Base-by-base conservation (phyloP, 2,888 invertebrate species). In the Parochlus steinenii region DNA sequence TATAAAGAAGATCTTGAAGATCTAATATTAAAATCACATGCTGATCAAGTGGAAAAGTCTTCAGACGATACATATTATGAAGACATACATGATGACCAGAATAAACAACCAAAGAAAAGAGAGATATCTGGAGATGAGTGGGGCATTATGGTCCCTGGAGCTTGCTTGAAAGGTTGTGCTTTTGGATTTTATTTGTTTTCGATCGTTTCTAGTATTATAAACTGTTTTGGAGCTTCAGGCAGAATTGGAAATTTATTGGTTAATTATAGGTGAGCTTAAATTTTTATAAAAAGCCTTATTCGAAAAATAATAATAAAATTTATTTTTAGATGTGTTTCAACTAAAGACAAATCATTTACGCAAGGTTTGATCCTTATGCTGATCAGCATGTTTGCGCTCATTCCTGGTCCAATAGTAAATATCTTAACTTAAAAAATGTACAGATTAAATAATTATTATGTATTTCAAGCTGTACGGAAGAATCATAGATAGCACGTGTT, bases 401-500 rank as follows among this genome's bases (percentile, higher is more conserved):
- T 76, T 40, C 78, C 78, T 1, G 74, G 73, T 5, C 77, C 78
- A 1, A 71, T 78, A 37, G 55, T 77, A 28, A 58, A 52, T 39
- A 8, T 22, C 8, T 22, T 7, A 7, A 22, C 8, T 22, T 22
- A 22, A 22, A 22, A 6, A 7, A 7, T 22, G 6, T 22, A 7
- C 22, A 22, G n/a, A n/a, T n/a, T n/a, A n/a, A n/a, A n/a, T n/a
- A n/a, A n/a, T n/a, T n/a, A n/a, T n/a, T n/a, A n/a, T n/a, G n/a
- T n/a, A n/a, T n/a, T n/a, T n/a, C n/a, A n/a, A n/a, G n/a, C n/a
- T n/a, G n/a, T 69, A 65, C 42, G 78, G 78, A 1, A 64, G 67
- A 10, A 64, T 77, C 31, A 72, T 63, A 47, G 76, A 77, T 49
- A 64, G 66, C 8, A 66, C 74, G 1, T 77, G 77, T 42, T 47